Evolutionary conservation across 2,113 vertebrate species (phyloP), one percentile per base, ranked within the genome.

Genomic region (Vidua macroura): DNA sequence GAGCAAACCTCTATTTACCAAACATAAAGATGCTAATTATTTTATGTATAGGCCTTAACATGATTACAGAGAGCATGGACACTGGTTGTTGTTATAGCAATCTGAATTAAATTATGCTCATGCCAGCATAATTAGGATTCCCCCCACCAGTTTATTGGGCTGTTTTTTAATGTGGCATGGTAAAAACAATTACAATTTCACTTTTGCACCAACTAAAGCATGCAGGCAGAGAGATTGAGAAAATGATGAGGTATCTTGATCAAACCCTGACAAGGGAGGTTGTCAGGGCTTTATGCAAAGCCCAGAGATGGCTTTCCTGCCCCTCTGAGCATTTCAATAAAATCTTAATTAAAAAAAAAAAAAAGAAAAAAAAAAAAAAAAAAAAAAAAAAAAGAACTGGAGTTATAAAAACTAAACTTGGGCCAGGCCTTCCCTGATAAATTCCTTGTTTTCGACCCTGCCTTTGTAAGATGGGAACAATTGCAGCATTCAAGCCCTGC

Each of bases 21-120:
- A 92, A 94, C 92, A 97, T 86, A 96, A 97, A 96, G 91, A 94
- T 95, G 96, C 93, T 96, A 97, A 96, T 96, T 96, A 91, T 95
- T 95, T 96, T 6, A 48, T 92, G 92, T 94, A 82, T 95, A 92
- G 85, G 66, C 90, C 93, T 70, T 97, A 97, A 97, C 82, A 10
- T 94, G 90, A 97, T 97, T 96, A 96, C 53, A 83, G 87, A 7
- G 56, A 97, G 92, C 93, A 94, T 87, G 95, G 96, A 93, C 90
- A 88, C 88, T 80, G 95, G 88, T 91, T 97, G 95, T 96, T 97
- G 96, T 97, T 97, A 97, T 62, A 96, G 92, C 77, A 94, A 86
- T 96, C 85, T 94, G 95, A 97, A 97, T 90, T 75, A 95, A 95
- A 97, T 96, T 89, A 88, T 88, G 83, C 84, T 90, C 39, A 33